A percentile compares a stretch with the other conserved stretches of the same genome.
phyloP scores from a whole-genome alignment of 1,140 invertebrate species.

The Megalopta genalis region DNA sequence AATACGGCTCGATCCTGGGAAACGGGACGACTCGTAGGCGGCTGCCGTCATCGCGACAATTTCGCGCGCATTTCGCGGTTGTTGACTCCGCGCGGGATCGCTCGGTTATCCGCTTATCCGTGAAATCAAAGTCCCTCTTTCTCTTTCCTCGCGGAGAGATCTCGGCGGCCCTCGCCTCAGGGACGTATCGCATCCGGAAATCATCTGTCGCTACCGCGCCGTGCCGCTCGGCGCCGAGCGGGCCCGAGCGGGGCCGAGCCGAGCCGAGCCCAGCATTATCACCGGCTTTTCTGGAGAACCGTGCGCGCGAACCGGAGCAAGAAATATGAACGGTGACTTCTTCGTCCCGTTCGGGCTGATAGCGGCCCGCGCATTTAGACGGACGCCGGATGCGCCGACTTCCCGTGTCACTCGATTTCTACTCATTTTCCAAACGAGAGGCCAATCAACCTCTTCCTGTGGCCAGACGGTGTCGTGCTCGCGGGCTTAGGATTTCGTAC shows the following conservation, averaged over 20 bases:
- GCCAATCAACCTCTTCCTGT: conserved; percentile 43
- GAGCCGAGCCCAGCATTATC: conserved; percentile 32
- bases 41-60: conserved; percentile 1
- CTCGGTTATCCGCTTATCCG: conserved; percentile 40
- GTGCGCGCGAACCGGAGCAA: neutral
- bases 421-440: conserved; percentile 33
- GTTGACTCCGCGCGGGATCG: conserved; percentile 43
- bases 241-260: too few relatives aligned
- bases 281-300: conserved; percentile 13
- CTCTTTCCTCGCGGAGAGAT: neutral
- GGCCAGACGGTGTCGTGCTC: too few relatives aligned
- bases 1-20: neutral
- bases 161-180: conserved; percentile 14
- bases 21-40: conserved; percentile 1
- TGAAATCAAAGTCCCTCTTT: conserved; percentile 39
- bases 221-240: conserved; percentile 4
- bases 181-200: conserved; percentile 51
- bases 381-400: conserved; percentile 19
- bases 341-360: neutral
- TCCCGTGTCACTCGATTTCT: conserved; percentile 48
- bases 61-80: conserved; percentile 36
- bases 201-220: conserved; percentile 37
- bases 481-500: too few relatives aligned
- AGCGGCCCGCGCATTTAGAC: neutral
- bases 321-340: neutral